phyloP scores from a whole-genome alignment of 2,797 vertebrate genomes.

The Allobates femoralis region DNA sequence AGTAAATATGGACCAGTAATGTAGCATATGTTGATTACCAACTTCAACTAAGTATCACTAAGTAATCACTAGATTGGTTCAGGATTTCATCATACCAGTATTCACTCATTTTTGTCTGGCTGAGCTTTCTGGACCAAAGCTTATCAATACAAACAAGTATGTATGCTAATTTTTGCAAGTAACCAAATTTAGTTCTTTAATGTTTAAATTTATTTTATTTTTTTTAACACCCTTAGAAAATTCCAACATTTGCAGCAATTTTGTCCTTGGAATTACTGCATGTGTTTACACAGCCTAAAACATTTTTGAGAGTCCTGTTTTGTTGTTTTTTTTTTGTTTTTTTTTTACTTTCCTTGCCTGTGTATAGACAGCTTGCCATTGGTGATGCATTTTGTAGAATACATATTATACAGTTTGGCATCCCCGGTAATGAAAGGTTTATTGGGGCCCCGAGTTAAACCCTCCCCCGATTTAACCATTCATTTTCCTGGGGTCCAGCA shows the following conservation, averaged over 20 bases:
- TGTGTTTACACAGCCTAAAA: neutral
- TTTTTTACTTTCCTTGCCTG: neutral
- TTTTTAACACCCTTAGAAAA: neutral
- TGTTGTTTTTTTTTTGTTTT: neutral
- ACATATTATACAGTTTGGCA: slow-evolving; percentile 21
- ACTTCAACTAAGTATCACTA: too few relatives aligned
- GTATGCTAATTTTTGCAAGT: too few relatives aligned
- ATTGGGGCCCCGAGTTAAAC: slow-evolving; percentile 34
- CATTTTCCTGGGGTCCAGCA: slow-evolving; percentile 74
- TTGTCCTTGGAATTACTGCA: neutral
- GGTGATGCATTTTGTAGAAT: neutral
- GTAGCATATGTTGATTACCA: too few relatives aligned
- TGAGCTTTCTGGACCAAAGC: neutral
- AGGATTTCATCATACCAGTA: neutral
- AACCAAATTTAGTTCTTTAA: too few relatives aligned
- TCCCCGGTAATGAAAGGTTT: slow-evolving; percentile 66
- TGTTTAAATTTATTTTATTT: too few relatives aligned
- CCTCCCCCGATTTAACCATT: slow-evolving; percentile 54
- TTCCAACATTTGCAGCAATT: neutral
- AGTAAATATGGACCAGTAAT: neutral
- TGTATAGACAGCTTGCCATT: slow-evolving; percentile 16
- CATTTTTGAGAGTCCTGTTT: neutral
- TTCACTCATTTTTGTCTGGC: neutral
- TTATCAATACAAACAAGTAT: too few relatives aligned
- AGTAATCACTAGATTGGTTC: too few relatives aligned